phyloP scores from a whole-genome alignment of 2,888 invertebrate species.

The Acleris emargana region DNA sequence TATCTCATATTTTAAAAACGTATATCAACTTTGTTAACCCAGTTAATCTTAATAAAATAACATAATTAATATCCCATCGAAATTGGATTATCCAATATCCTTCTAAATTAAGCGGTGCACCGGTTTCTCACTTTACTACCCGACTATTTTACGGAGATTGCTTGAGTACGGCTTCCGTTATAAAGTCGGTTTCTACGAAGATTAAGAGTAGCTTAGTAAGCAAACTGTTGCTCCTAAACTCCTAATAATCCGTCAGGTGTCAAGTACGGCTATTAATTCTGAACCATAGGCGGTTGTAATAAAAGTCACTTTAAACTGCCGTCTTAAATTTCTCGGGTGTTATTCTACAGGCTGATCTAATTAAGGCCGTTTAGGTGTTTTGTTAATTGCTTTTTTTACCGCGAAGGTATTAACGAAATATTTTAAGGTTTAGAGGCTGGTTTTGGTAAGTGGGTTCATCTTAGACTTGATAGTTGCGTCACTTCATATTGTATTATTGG shows the following conservation, averaged over 20 bases:
- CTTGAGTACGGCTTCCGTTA: slow-evolving; percentile 36
- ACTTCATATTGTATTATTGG: background rate
- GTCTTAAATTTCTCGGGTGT: slow-evolving; percentile 16
- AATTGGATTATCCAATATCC: background rate
- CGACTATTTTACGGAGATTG: slow-evolving; percentile 30
- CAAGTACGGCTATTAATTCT: background rate
- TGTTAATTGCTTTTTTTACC: slow-evolving; percentile 13
- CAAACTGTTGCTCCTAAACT: slow-evolving; percentile 26
- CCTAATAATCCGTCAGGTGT: slow-evolving; percentile 2
- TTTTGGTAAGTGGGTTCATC: background rate
- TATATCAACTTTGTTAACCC: too few relatives aligned
- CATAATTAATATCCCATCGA: too few relatives aligned
- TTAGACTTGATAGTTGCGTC: background rate
- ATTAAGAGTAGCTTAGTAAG: slow-evolving; percentile 36
- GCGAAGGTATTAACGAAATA: slow-evolving; percentile 7
- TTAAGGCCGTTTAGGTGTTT: slow-evolving; percentile 20
- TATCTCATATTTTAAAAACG: too few relatives aligned
- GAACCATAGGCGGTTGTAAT: slow-evolving; percentile 1
- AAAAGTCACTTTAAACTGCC: slow-evolving; percentile 13
- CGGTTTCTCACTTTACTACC: background rate
- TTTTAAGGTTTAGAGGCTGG: slow-evolving; percentile 3
- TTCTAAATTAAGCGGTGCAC: background rate
- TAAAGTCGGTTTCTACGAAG: slow-evolving; percentile 32
- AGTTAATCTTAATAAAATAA: too few relatives aligned
- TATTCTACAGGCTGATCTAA: slow-evolving; percentile 29